Conservation (phyloP, 2,797 vertebrate genomes). For the Rhodeus uyekii region DNA sequence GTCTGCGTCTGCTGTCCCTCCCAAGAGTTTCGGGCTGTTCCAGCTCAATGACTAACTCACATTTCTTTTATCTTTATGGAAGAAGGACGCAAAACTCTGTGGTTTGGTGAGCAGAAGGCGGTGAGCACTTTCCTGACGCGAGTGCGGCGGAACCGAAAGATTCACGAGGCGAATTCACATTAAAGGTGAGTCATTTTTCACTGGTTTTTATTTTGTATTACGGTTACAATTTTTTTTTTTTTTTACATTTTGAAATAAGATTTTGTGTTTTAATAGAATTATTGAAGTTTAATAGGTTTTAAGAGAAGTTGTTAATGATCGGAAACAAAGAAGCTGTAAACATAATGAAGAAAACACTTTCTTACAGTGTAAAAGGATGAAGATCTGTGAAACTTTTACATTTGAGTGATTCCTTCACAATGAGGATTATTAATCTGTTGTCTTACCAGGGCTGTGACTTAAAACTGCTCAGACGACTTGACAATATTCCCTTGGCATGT, state of each 20-base stretch:
- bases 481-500: background rate
- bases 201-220: background rate
- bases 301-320: no score
- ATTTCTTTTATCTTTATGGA: slow-evolving; percentile 28
- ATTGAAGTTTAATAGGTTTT: no score
- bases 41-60: slow-evolving; percentile 14
- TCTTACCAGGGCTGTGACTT: background rate
- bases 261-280: no score
- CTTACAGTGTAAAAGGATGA: background rate
- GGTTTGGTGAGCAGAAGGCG: background rate
- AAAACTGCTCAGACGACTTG: background rate
- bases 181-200: slow-evolving; percentile 34
- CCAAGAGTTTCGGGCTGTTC: slow-evolving; percentile 14
- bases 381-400: background rate
- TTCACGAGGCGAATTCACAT: slow-evolving; percentile 12
- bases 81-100: background rate
- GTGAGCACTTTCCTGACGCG: background rate
- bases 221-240: no score
- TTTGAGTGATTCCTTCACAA: background rate
- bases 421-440: background rate
- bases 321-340: no score
- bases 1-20: background rate
- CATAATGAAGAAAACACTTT: background rate
- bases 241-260: background rate
- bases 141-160: background rate